phyloP scores from a whole-genome alignment of 2,113 vertebrate species.

The Heterotilapia buettikoferi region DNA sequence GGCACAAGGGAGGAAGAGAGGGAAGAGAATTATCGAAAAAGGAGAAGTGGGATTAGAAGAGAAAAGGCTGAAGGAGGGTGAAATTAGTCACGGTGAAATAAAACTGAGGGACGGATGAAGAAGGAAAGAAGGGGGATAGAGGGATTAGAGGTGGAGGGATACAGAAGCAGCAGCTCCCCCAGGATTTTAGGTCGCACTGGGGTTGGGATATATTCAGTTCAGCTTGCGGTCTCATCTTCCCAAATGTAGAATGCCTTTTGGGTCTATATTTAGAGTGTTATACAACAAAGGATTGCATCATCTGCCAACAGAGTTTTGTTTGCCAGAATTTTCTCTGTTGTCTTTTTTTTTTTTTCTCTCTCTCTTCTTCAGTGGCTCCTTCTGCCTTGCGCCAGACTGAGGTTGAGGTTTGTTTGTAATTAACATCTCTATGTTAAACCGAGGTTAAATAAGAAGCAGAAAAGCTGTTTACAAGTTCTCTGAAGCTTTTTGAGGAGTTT shows the following conservation, averaged over 20 bases:
- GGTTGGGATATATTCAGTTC: conserved; percentile 29
- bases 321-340: neutral
- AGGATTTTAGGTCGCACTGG: neutral
- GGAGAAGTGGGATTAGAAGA: neutral
- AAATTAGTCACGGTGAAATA: neutral
- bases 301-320: conserved; percentile 6
- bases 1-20: neutral
- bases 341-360: neutral
- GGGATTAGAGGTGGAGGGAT: neutral
- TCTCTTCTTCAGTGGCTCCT: neutral
- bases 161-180: neutral
- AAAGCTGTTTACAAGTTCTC: neutral
- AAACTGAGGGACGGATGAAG: neutral
- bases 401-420: neutral
- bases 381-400: neutral
- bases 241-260: conserved; percentile 1
- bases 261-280: conserved; percentile 55
- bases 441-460: neutral
- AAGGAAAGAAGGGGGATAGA: neutral
- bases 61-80: neutral
- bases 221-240: conserved; percentile 22
- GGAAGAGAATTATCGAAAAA: neutral
- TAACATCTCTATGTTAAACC: neutral
- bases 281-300: conserved; percentile 52
- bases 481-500: neutral